phyloP scores from a whole-genome alignment of 2,113 vertebrate species.

The Callipepla californica region DNA sequence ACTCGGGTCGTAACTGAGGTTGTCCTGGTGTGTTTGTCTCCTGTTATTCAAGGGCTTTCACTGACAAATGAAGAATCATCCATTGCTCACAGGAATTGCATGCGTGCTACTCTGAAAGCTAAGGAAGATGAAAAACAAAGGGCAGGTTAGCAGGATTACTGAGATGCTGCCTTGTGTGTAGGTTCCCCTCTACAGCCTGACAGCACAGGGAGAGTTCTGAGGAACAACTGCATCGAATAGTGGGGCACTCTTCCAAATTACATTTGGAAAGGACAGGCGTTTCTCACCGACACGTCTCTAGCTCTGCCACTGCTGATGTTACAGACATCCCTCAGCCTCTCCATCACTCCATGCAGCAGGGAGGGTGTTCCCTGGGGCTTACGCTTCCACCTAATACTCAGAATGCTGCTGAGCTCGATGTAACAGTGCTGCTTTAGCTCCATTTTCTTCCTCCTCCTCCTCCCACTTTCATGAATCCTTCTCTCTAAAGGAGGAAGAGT shows the following conservation, averaged over 20 bases:
- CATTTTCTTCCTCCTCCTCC: constrained; percentile 19
- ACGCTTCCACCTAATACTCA: not conserved
- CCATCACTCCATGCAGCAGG: not conserved
- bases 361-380: not conserved
- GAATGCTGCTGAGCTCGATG: not conserved
- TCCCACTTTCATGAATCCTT: not conserved
- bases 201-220: not conserved
- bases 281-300: not conserved
- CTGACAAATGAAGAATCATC: not conserved
- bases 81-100: fast-evolving
- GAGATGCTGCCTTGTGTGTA: not conserved
- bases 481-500: not conserved
- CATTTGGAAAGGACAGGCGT: not conserved
- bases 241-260: not conserved
- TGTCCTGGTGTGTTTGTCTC: not conserved
- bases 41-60: not conserved
- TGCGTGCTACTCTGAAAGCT: not conserved
- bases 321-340: not conserved
- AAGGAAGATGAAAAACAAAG: not conserved
- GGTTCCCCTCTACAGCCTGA: not conserved
- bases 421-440: constrained; percentile 4
- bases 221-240: not conserved
- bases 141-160: not conserved
- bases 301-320: not conserved
- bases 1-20: not conserved